Evolutionary conservation across 2,888 invertebrate genomes (phyloP).

Genomic region (Athalia circularis): DNA sequence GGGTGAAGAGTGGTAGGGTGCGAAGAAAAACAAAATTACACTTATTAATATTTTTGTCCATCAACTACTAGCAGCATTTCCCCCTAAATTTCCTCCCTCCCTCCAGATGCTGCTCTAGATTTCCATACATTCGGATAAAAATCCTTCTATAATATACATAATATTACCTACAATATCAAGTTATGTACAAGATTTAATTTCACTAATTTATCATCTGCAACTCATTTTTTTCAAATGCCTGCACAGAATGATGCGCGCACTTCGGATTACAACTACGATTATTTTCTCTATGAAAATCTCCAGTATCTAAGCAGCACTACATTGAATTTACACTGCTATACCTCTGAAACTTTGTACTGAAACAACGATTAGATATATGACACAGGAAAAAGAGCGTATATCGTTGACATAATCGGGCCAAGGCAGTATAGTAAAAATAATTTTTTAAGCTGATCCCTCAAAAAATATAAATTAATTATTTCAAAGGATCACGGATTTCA

Average conservation of each 20-base stretch:
- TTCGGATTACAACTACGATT: neutral
- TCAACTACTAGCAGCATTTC: slow-evolving; percentile 27
- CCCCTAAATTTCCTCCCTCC: neutral
- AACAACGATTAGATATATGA: slow-evolving; percentile 1
- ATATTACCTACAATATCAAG: neutral
- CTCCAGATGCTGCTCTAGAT: neutral
- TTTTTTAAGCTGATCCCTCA: neutral
- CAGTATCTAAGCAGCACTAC: neutral
- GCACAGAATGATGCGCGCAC: neutral
- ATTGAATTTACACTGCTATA: neutral
- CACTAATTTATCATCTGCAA: neutral
- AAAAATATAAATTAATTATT: neutral
- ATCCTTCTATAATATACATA: neutral
- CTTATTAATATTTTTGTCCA: slow-evolving; percentile 20
- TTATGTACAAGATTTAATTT: too few species aligned
- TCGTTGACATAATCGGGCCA: neutral
- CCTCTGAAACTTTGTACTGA: slow-evolving; percentile 12
- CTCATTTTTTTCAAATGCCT: neutral
- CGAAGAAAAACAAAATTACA: slow-evolving; percentile 10
- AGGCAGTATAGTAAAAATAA: neutral
- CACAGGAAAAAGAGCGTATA: neutral
- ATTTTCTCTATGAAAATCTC: neutral
- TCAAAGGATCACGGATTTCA: neutral
- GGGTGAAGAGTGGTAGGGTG: slow-evolving; percentile 36
- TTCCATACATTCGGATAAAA: neutral